phyloP scores from a whole-genome alignment of 2,113 vertebrate genomes.

The Corvus hawaiiensis region DNA sequence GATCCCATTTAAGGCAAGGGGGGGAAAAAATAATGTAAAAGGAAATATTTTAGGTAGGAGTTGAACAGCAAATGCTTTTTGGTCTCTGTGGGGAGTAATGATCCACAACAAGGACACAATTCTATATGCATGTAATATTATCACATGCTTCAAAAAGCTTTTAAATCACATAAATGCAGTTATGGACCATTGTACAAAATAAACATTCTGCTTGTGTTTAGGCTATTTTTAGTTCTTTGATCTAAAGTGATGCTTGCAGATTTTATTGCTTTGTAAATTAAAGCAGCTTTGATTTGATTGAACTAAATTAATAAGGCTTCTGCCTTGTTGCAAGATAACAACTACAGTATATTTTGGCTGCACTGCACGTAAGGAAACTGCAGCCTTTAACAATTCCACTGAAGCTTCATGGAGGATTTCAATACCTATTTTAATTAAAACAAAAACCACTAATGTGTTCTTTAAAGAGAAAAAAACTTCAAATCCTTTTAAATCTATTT shows the following conservation, averaged over 20 bases:
- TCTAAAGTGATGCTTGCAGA: slow-evolving; percentile 68
- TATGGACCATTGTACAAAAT: slow-evolving; percentile 89
- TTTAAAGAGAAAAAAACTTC: slow-evolving; percentile 71
- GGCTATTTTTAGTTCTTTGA: slow-evolving; percentile 77
- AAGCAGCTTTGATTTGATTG: slow-evolving; percentile 77
- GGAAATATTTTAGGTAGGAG: slow-evolving; percentile 77
- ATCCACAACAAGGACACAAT: slow-evolving; percentile 81
- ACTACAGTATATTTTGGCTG: slow-evolving; percentile 60
- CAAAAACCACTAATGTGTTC: slow-evolving; percentile 77
- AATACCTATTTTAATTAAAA: slow-evolving; percentile 83
- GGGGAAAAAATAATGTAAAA: slow-evolving; percentile 61
- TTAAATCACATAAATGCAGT: slow-evolving; percentile 86
- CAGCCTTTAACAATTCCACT: slow-evolving; percentile 68
- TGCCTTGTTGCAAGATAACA: slow-evolving; percentile 71
- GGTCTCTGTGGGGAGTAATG: slow-evolving; percentile 86
- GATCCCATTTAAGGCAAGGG: slow-evolving; percentile 71
- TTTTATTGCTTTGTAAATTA: slow-evolving; percentile 82
- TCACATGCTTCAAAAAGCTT: slow-evolving; percentile 81
- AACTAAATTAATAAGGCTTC: slow-evolving; percentile 80
- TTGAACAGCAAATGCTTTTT: slow-evolving; percentile 79
- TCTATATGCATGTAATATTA: slow-evolving; percentile 84
- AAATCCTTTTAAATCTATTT: slow-evolving; percentile 77
- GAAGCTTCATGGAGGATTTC: slow-evolving; percentile 80
- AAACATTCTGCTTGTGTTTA: slow-evolving; percentile 85
- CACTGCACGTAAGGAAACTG: slow-evolving; percentile 64